Evolutionary conservation across 2,797 vertebrate genomes (phyloP).

Genomic region (Lacerta agilis): DNA sequence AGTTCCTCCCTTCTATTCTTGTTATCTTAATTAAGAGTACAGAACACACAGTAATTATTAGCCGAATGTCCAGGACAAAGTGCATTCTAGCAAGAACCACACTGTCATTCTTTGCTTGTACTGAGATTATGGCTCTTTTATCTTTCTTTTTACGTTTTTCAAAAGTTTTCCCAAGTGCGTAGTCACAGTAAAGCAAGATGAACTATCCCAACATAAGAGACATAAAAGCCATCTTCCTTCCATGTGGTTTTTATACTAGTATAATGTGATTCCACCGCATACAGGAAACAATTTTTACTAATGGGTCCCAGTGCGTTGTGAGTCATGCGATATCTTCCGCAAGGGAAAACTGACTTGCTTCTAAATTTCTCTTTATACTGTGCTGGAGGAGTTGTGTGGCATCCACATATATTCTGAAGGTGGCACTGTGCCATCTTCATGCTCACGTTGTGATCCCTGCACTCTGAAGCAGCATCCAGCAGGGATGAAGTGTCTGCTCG

Average conservation of each 20-base stretch:
- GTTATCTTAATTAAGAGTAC: conserved; percentile 14
- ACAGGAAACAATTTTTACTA: neutral
- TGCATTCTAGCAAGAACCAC: neutral
- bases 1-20: neutral
- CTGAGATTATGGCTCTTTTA: conserved; percentile 4
- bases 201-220: neutral
- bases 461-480: too few relatives aligned
- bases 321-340: neutral
- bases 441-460: neutral
- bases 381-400: neutral
- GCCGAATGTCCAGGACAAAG: neutral
- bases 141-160: neutral
- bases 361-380: neutral
- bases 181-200: neutral
- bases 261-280: neutral
- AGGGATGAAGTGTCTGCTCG: too few relatives aligned
- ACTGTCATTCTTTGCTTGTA: neutral
- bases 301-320: neutral
- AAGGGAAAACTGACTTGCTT: neutral
- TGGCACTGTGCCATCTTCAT: neutral
- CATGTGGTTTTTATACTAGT: neutral
- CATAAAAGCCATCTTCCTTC: neutral
- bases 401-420: neutral
- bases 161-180: neutral
- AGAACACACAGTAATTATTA: conserved; percentile 6